Conservation (phyloP, 1,140 invertebrate species). For the Cherax quadricarinatus region DNA sequence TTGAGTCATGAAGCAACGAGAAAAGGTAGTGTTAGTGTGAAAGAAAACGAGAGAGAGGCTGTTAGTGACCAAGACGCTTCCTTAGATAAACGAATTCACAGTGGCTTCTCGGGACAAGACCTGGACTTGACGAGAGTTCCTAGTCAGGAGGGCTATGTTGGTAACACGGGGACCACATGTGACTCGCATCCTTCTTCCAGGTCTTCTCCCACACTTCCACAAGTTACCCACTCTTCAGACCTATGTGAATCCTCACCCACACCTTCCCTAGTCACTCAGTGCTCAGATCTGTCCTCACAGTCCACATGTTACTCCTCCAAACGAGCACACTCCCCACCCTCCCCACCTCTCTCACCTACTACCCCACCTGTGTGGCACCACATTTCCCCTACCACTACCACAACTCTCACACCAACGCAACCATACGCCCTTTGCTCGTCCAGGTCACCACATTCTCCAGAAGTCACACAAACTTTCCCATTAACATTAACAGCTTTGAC, state of each 20-base stretch:
- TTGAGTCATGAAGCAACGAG: background rate
- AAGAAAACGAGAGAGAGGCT: background rate
- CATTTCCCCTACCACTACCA: no score
- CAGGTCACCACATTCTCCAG: no score
- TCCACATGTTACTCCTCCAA: background rate
- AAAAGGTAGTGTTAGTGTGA: background rate
- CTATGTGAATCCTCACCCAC: background rate
- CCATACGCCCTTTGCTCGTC: no score
- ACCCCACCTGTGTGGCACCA: background rate
- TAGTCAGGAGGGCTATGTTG: background rate
- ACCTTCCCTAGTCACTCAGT: background rate
- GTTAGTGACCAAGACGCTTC: background rate
- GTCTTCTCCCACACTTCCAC: no score
- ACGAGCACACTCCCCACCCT: background rate
- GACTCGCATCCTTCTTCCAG: no score
- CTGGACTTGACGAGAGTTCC: background rate
- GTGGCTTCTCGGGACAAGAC: background rate
- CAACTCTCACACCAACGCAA: no score
- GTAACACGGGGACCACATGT: background rate
- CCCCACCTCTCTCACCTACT: background rate
- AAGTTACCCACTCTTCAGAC: no score
- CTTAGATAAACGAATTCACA: background rate
- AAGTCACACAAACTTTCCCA: no score
- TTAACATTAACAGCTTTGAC: no score
- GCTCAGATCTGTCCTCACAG: background rate